Evolutionary conservation across 2,797 vertebrate genomes (phyloP).

Genomic region (Sebastes elongatus): DNA sequence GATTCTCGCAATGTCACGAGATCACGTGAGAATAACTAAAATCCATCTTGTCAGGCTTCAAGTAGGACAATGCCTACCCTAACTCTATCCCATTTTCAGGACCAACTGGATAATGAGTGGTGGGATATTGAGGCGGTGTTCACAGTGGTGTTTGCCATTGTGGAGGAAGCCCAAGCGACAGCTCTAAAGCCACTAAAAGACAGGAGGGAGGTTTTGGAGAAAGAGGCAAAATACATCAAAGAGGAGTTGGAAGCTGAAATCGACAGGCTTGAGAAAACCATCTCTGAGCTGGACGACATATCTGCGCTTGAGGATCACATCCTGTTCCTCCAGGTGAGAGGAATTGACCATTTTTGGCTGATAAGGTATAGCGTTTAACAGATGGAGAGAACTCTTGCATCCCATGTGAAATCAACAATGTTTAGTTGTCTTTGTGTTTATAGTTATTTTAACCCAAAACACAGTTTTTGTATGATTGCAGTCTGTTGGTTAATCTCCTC

Average conservation of each 20-base stretch:
- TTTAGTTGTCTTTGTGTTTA: too few species aligned
- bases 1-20: too few species aligned
- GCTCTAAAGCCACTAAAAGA: conserved; percentile 30
- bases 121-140: conserved; percentile 37
- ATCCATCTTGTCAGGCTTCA: too few species aligned
- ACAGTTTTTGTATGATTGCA: neutral
- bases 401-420: too few species aligned
- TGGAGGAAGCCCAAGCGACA: conserved; percentile 1
- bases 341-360: neutral
- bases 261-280: neutral
- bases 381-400: too few species aligned
- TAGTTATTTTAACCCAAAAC: too few species aligned
- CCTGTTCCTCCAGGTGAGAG: conserved; percentile 69
- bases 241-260: conserved; percentile 46
- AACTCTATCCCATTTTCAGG: conserved; percentile 31
- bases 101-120: conserved; percentile 14
- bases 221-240: conserved; percentile 31
- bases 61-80: too few species aligned
- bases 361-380: too few species aligned
- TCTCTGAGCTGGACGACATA: conserved; percentile 42
- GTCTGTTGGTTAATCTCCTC: neutral
- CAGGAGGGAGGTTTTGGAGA: conserved; percentile 8
- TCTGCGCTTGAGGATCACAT: conserved; percentile 62
- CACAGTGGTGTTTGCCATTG: rapidly evolving
- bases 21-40: too few species aligned